phyloP scores from a whole-genome alignment of 2,113 vertebrate genomes.

The Pelecanus crispus region DNA sequence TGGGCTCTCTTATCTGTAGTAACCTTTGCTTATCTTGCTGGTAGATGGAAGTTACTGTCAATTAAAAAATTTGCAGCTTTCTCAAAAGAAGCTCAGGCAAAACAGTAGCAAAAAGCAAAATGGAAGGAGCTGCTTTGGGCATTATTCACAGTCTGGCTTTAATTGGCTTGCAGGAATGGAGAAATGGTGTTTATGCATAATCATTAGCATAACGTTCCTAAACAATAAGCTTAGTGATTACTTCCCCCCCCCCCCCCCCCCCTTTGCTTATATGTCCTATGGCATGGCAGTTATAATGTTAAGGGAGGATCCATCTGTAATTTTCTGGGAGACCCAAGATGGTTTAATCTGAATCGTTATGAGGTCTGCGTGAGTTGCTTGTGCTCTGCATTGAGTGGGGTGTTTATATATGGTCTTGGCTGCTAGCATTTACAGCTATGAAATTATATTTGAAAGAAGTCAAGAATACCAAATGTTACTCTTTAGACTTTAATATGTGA shows the following conservation, averaged over 20 bases:
- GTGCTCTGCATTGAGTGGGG: fast-evolving
- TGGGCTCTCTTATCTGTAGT: background rate
- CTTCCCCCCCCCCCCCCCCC: background rate
- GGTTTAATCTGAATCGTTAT: background rate
- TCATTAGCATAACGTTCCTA: background rate
- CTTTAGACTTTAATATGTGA: background rate
- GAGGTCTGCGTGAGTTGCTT: background rate
- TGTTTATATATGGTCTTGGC: background rate
- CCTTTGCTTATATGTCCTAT: background rate
- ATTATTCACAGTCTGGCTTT: background rate
- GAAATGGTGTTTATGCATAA: background rate
- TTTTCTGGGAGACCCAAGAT: background rate
- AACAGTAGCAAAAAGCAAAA: background rate
- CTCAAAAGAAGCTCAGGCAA: background rate
- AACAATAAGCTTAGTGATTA: background rate
- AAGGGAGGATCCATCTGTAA: background rate
- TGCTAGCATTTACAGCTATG: background rate
- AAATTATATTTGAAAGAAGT: background rate
- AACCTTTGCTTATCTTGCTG: background rate
- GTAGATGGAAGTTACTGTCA: background rate
- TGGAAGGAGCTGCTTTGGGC: background rate
- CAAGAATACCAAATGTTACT: background rate
- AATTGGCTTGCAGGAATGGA: background rate
- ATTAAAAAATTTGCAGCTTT: background rate
- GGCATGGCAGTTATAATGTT: background rate